Evolutionary conservation across 2,797 vertebrate species (phyloP).

Genomic region (Eulemur coronatus): DNA sequence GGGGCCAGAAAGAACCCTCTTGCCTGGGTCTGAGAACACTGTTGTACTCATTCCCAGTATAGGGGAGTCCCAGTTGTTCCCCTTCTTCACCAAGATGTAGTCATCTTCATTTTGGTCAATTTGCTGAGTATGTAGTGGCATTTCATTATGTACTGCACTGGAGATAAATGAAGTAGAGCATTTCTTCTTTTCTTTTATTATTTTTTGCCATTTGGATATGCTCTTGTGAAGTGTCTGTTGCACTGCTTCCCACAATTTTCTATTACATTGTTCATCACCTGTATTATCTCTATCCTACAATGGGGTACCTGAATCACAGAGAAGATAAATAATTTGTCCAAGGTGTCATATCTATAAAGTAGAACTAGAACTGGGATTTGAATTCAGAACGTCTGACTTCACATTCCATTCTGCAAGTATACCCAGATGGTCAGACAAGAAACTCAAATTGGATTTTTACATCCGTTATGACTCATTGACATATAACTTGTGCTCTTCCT

Average conservation of each 20-base stretch:
- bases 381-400: neutral
- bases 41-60: accelerated
- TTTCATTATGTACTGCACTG: neutral
- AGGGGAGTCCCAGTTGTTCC: neutral
- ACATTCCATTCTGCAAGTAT: neutral
- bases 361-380: neutral
- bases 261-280: neutral
- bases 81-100: neutral
- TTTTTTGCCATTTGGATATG: neutral
- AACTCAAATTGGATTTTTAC: neutral
- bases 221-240: neutral
- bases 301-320: neutral
- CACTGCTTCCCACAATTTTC: neutral
- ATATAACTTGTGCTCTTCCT: neutral
- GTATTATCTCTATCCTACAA: neutral
- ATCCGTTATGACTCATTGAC: neutral
- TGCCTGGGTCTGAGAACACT: neutral
- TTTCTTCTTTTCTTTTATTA: neutral
- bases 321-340: neutral
- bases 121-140: neutral
- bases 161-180: neutral
- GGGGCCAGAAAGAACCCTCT: neutral
- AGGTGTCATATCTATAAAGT: neutral
- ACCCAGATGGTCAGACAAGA: neutral
- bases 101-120: neutral